These are phyloP conservation scores for Pangasius djambal DNA, from an alignment of 2,797 vertebrate species.

Conservation along the genomic window DNA sequence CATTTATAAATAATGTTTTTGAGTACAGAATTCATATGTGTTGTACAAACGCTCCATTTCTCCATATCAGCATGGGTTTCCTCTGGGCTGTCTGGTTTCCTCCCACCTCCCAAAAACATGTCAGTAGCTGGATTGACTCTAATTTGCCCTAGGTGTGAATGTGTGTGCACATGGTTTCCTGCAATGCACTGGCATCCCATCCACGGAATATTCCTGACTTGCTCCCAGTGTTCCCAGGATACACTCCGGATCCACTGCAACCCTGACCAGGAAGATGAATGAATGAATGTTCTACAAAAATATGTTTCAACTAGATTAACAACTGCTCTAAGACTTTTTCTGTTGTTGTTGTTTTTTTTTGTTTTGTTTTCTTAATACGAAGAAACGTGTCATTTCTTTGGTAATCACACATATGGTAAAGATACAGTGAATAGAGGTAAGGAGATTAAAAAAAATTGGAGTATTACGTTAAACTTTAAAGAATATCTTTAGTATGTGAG, in stretches of 20 bases:
- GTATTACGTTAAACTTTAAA: not conserved
- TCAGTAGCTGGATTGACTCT: not conserved
- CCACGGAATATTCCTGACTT: not conserved
- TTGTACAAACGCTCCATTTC: not conserved
- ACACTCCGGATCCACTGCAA: not conserved
- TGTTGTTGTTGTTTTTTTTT: too few relatives aligned
- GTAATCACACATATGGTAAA: not conserved
- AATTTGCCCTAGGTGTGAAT: not conserved
- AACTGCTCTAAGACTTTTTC: not conserved
- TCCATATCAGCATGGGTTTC: not conserved
- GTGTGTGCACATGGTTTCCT: not conserved
- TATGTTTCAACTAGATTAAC: not conserved
- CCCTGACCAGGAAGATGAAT: not conserved
- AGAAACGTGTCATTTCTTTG: not conserved
- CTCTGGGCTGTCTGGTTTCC: not conserved
- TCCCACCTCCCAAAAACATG: not conserved
- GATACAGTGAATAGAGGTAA: too few relatives aligned
- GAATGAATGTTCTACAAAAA: not conserved
- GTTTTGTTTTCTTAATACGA: not conserved
- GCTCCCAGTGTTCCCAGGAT: not conserved
- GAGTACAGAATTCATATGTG: not conserved
- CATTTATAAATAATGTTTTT: not conserved
- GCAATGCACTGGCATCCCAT: not conserved
- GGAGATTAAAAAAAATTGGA: too few relatives aligned
- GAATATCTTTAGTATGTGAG: not conserved